Evolutionary conservation across 2,113 vertebrate genomes (phyloP), one percentile per base, ranked within the genome.

Genomic region (Tinamus guttatus): DNA sequence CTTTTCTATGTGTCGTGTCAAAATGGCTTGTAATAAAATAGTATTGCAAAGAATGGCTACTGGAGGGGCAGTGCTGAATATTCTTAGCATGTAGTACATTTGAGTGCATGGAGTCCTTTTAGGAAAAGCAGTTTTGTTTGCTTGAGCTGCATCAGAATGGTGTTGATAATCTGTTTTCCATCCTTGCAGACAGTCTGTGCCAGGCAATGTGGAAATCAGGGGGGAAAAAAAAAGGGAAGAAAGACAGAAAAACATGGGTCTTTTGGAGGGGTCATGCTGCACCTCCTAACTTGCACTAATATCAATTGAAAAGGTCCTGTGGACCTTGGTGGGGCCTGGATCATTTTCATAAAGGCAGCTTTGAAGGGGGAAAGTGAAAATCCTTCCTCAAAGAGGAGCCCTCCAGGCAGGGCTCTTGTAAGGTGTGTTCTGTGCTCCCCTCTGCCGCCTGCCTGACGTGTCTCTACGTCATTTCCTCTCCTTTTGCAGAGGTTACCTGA

Each of bases 21-120:
- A 84, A 93, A 92, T 79, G 38, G 41, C 73, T 92, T 92, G 90
- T 56, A 80, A 76, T 78, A 89, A 94, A 93, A 89, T 13, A 91
- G 36, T 30, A 30, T 81, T 54, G 41, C 54, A 70, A 41, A 87
- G 79, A 70, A 88, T 36, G 43, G 59, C 63, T 92, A 3, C 67
- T 69, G 63, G 52, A 34, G 27, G 28, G 9, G 27, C 47, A 74
- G 21, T 51, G 10, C 45, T 89, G 94, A 91, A 91, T 95, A 95
- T 94, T 94, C 67, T 81, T 95, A 65, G 30, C 3, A 11, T 10
- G 5, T 34, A 54, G 21, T 75, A 24, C 43, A 43, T 80, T 45
- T 25, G 45, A 82, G 64, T 36, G 60, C 56, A 45, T 70, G 68
- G 67, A 91, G 78, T 73, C 21, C 41, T 85, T 80, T 87, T 74